Evolutionary conservation across 2,888 invertebrate species (phyloP), one percentile per base, ranked within the genome.

Genomic region (Drosophila dives): DNA sequence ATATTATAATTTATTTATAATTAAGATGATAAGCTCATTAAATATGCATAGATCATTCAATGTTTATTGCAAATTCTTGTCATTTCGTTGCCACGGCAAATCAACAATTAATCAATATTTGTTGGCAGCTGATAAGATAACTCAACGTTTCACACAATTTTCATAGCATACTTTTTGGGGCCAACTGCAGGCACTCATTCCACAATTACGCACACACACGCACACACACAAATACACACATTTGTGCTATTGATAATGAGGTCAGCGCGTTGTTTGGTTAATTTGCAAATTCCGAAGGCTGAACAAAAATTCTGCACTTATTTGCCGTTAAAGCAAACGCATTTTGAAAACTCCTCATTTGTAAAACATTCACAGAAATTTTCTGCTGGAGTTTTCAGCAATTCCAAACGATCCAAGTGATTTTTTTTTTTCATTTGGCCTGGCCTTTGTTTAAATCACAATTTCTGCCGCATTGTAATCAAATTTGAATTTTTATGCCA

Each of bases 401-500:
- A 64, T 72, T 66, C 50, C 60, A 45, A 59, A 20, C 49, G 51
- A 20, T 56, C 42, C 64, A 48, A 53, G 51, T 64, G 40, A 33
- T 40, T 40, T 48, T 59, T 40, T 59, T 40, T 29, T 38, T 32
- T 42, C 34, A 49, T 63, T 59, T 64, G 61, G 48, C 42, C 53
- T 64, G 83, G 74, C 83, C 81, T 81, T 79, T 85, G 81, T 76
- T 73, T 76, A 72, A 81, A 74, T 84, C 68, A 62, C 76, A 72
- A 72, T 77, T 69, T 82, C 68, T 87, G 85, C 90, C 81, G 89
- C 89, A 90, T 81, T 83, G 88, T 78, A 89, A 88, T 86, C 77
- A 85, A 89, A 88, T 88, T 88, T 88, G 90, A 90, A 88, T 88
- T 88, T 88, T 85, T 79, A 89, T 75, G 84, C 66, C 73, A 49